Evolutionary conservation across 2,888 invertebrate species (phyloP), one percentile per base, ranked within the genome.

Genomic region (Napeogenes inachia): DNA sequence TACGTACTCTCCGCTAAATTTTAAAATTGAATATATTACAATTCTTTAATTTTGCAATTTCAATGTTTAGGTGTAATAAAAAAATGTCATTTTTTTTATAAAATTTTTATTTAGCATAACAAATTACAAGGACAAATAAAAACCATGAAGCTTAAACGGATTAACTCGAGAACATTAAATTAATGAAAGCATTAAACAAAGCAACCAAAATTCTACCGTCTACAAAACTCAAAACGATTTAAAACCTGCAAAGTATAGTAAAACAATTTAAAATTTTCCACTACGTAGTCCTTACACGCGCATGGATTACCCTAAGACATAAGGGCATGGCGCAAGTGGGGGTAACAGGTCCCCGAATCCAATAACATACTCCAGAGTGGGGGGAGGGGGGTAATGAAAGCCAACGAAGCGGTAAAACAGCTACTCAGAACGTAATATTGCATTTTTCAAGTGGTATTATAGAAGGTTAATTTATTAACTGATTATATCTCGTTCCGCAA

Each of bases 321-420:
- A 50, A 50, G 50, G 50, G 50, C 50, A 50, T 50, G 54, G 3
- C 30, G 45, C 56, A 58, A 55, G 61, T 60, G 53, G 63, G 60
- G 66, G 66, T 66, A 66, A 57, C 63, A 59, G 62, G 56, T 60
- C 50, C 53, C 45, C 62, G 57, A 64, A 68, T 66, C 61, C 64
- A 61, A 68, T 66, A 66, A 66, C 59, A 60, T 47, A 50, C 50
- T 50, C 30, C 21, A 50, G 50, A 62, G 61, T 61, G 35, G 42
- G 59, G 32, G 62, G 60, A 46, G 54, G 58, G 50, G 57, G 45
- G 56, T 60, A 62, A 62, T 65, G 54, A 56, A 45, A 54, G 55
- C 61, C 68, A 66, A 59, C 66, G 59, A 66, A 57, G 58, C 67
- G 67, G 60, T 45, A 56, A 62, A 62, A 47, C 64, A 53, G 62